Conservation (phyloP, 2,113 vertebrate genomes). For the Pao palembangensis region DNA sequence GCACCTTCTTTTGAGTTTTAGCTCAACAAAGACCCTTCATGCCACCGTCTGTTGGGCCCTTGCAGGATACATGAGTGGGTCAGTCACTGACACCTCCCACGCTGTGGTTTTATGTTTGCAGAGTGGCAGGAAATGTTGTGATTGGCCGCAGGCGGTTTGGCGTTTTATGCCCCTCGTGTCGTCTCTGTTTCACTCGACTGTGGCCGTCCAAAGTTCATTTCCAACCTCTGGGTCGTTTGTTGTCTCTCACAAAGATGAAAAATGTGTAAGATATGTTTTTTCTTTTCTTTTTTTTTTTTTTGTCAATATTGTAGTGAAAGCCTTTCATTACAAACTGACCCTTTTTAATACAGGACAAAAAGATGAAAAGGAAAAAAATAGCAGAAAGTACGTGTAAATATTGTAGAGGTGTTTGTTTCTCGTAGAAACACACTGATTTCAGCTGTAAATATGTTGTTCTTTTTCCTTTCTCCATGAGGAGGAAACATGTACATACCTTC, state of each 20-base stretch:
- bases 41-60: background rate
- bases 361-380: conserved; percentile 52
- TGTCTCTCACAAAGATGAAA: conserved; percentile 51
- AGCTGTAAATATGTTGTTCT: conserved; percentile 80
- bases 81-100: conserved; percentile 5
- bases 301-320: conserved; percentile 44
- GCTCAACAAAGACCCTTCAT: background rate
- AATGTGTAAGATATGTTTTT: conserved; percentile 22
- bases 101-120: conserved; percentile 9
- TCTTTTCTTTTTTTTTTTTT: conserved; percentile 60
- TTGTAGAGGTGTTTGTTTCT: conserved; percentile 84
- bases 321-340: conserved; percentile 64
- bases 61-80: conserved; percentile 18
- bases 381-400: conserved; percentile 75
- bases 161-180: conserved; percentile 9
- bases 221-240: conserved; percentile 5
- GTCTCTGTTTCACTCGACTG: conserved; percentile 27
- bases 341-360: conserved; percentile 63
- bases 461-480: conserved; percentile 70
- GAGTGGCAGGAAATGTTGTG: conserved; percentile 1
- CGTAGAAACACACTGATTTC: conserved; percentile 79
- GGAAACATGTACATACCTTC: conserved; percentile 80
- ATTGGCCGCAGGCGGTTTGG: background rate
- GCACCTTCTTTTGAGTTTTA: conserved; percentile 21
- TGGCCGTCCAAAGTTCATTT: conserved; percentile 45